phyloP scores from a whole-genome alignment of 1,140 invertebrate species.

The Himalopsyche phryganea region DNA sequence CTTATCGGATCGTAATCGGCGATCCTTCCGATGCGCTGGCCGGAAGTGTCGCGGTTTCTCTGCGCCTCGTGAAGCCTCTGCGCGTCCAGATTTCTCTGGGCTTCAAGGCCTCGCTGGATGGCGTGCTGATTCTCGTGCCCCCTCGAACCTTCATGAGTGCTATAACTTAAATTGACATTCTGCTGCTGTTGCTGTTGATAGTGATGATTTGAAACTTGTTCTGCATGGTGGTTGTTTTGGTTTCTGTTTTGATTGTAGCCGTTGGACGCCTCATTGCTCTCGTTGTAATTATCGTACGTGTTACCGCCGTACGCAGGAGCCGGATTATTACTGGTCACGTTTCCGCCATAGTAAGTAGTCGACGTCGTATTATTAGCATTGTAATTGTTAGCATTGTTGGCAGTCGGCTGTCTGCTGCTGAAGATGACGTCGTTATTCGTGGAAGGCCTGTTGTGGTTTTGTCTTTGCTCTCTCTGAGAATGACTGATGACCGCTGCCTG shows the following conservation, averaged over 20 bases:
- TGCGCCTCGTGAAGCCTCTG: slow-evolving; percentile 2
- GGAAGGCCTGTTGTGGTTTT: slow-evolving; percentile 33
- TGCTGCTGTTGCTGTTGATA: slow-evolving; percentile 37
- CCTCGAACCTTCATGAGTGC: slow-evolving; percentile 13
- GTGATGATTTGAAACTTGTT: slow-evolving; percentile 37
- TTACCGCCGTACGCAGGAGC: not conserved
- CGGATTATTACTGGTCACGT: not conserved
- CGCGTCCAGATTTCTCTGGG: not conserved
- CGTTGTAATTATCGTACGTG: slow-evolving; percentile 27
- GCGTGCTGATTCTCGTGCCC: slow-evolving; percentile 27
- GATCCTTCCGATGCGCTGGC: slow-evolving; percentile 63
- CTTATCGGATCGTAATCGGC: slow-evolving; percentile 76
- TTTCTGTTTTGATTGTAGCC: slow-evolving; percentile 38
- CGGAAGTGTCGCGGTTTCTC: not conserved
- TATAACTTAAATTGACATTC: slow-evolving; percentile 37
- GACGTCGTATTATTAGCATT: slow-evolving; percentile 25
- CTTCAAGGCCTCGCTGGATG: no score
- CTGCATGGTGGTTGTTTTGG: slow-evolving; percentile 32
- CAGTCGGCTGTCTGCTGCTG: slow-evolving; percentile 1
- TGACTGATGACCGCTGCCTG: slow-evolving; percentile 2
- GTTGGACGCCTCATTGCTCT: slow-evolving; percentile 38
- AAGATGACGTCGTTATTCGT: no score
- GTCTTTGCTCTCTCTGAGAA: slow-evolving; percentile 43
- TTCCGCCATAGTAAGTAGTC: slow-evolving; percentile 30
- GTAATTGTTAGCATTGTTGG: slow-evolving; percentile 12